A percentile compares a stretch with the other conserved stretches of the same genome.
Conservation (phyloP, 2,113 vertebrate genomes). For the Callaeas wilsoni region DNA sequence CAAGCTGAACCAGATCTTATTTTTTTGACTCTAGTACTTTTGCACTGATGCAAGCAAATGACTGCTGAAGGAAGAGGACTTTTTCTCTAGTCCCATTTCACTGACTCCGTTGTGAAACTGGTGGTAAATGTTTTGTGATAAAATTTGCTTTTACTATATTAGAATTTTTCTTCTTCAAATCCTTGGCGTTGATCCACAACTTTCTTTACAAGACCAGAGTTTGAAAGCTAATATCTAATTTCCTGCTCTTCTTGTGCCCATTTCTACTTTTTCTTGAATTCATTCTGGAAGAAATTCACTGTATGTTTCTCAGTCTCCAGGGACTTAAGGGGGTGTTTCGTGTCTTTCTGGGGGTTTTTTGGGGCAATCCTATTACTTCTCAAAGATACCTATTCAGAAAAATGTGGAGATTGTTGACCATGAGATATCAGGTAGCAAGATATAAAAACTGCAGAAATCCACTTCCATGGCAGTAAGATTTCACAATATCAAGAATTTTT, state of each 20-base stretch:
- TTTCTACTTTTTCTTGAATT: background rate
- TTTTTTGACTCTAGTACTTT: background rate
- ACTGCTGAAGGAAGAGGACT: background rate
- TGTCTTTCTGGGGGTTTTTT: background rate
- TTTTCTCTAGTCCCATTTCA: background rate
- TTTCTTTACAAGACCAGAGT: background rate
- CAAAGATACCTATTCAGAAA: background rate
- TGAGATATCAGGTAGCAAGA: background rate
- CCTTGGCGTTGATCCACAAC: background rate
- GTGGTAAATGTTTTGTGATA: background rate
- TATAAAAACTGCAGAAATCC: background rate
- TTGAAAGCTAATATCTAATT: background rate
- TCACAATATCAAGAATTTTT: background rate
- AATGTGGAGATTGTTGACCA: background rate
- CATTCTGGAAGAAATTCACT: background rate
- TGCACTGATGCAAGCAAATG: background rate
- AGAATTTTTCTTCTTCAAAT: background rate
- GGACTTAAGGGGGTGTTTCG: background rate
- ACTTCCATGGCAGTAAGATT: background rate
- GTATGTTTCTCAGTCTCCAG: background rate
- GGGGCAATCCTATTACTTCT: background rate
- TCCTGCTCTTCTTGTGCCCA: background rate
- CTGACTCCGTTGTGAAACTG: background rate
- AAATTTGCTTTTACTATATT: background rate
- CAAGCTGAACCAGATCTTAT: background rate